Base-by-base conservation (phyloP, 2,797 vertebrate genomes). In the Huso huso region DNA sequence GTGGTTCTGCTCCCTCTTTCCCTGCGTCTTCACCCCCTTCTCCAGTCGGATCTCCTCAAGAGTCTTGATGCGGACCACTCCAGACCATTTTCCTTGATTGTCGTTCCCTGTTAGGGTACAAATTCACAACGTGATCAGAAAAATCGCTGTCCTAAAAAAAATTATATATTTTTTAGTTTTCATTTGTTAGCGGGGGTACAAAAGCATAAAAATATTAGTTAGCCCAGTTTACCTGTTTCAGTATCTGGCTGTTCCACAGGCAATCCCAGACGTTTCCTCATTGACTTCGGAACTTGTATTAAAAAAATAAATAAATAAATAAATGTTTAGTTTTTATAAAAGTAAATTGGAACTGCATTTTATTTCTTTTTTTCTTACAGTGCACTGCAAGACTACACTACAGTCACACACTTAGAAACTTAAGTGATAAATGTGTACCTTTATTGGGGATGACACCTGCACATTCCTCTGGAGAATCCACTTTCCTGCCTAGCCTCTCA, bases 21-120 rank as follows among this genome's bases (percentile, higher is more conserved):
- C 77, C 76, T 71, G 77, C 60, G 23, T 70, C 13, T 78, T 90
- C 9, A 79, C 80, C 4, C 89, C 89, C 75, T 91, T 96, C 77
- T 96, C 95, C 63, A 89, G 86, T 6, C 84, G 90, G 73, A 99
- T 98, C 81, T 98, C 94, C 76, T 96, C 91, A 61, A 96, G 82
- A 1, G 93, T 95, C 84, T 97, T 99, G 73, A 97, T 92, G 0
- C 76, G 89, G 51, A 97, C 91, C 71, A 93, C 86, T 65, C 84
- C 82, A 0, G 85, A 65, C 23, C 78, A 69, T 55, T 81, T 86
- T 48, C 79, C 69, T 23, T 71, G 73, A 1, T 0, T 67, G 9
- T 48, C 67, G 2, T 63, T 62, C 12, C 83, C 79, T 48, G 58
- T 12, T 48, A n/a, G 1, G 8, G 62, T 53, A 51, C 12, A 63